phyloP scores from a whole-genome alignment of 2,113 vertebrate species.

The Melanotaenia duboulayi region DNA sequence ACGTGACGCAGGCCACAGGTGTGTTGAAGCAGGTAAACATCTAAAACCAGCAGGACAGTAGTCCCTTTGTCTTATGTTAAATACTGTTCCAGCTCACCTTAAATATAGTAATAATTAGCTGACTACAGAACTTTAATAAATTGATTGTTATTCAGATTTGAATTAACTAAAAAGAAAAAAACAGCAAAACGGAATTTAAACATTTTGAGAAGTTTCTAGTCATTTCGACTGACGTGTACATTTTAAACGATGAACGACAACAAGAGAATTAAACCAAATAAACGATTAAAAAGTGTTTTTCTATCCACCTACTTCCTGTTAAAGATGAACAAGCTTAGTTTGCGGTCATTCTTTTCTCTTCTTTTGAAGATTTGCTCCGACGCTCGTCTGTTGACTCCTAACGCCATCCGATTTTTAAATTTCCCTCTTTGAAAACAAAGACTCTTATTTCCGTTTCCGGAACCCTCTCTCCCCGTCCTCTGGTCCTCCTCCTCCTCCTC shows the following conservation, averaged over 20 bases:
- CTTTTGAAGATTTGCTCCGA: neutral
- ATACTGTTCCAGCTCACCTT: too few species aligned
- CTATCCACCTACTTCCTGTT: constrained; percentile 12
- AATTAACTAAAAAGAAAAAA: too few species aligned
- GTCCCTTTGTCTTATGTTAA: too few species aligned
- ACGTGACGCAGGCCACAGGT: too few species aligned
- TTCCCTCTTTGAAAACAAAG: constrained; percentile 75
- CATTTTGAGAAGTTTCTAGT: neutral
- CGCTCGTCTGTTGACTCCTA: constrained; percentile 20
- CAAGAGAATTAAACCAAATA: neutral
- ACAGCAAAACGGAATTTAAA: neutral
- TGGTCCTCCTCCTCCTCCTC: neutral
- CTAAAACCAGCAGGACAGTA: too few species aligned
- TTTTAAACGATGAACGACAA: neutral
- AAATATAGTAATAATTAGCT: too few species aligned
- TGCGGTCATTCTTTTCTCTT: neutral
- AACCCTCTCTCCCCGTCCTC: too few species aligned
- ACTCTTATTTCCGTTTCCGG: constrained; percentile 30
- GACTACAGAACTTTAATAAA: too few species aligned
- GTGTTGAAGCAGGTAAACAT: too few species aligned
- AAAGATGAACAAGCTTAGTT: neutral
- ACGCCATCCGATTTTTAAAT: constrained; percentile 61
- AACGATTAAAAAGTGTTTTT: neutral
- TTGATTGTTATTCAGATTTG: too few species aligned
- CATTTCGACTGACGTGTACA: too few species aligned